Conservation (phyloP, 1,140 invertebrate species). For the Lamellibrachia luymesi region DNA sequence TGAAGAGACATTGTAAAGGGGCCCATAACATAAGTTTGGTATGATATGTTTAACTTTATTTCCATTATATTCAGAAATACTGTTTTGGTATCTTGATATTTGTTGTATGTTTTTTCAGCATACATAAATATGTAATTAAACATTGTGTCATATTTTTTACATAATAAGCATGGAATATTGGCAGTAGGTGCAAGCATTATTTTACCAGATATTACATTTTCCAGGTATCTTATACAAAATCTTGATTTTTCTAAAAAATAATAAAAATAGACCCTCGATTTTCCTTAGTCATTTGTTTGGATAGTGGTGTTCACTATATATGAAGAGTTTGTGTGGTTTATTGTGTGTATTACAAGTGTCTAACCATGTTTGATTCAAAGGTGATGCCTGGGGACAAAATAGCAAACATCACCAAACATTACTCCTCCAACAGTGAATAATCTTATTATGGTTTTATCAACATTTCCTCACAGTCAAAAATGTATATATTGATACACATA, state of each 20-base stretch:
- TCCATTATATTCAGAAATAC: too few relatives aligned
- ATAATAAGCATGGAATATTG: neutral
- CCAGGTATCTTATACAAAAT: neutral
- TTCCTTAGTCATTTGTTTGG: neutral
- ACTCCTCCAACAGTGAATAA: neutral
- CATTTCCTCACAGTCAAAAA: neutral
- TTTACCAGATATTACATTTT: neutral
- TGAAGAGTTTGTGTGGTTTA: neutral
- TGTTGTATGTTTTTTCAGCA: too few relatives aligned
- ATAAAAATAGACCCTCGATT: neutral
- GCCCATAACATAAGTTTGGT: too few relatives aligned
- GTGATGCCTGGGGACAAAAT: neutral
- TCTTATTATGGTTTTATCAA: neutral
- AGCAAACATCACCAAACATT: neutral
- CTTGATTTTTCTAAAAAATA: neutral
- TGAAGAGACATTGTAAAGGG: too few relatives aligned
- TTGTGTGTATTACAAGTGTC: neutral
- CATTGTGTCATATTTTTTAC: neutral
- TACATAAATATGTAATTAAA: neutral
- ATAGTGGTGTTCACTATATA: neutral
- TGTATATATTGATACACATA: neutral
- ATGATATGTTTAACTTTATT: too few relatives aligned
- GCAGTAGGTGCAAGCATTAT: neutral
- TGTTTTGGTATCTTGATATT: too few relatives aligned
- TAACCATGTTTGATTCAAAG: neutral